Base-by-base conservation (phyloP, 2,113 vertebrate genomes). In the Cnemophilus loriae region DNA sequence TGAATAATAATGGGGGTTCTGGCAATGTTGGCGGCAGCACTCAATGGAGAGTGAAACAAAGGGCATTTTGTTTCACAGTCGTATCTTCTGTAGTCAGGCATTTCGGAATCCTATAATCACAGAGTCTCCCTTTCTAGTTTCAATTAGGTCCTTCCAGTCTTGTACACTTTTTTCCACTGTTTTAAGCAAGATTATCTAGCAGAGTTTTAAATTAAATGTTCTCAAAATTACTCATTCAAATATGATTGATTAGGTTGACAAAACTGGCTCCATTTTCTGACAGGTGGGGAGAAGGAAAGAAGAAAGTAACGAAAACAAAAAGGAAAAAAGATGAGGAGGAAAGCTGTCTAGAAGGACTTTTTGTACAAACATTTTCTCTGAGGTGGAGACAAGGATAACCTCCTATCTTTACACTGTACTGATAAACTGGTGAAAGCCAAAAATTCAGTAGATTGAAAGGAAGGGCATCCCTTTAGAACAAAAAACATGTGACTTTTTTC, bases 21-120 rank as follows among this genome's bases (percentile, higher is more conserved):
- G 93, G 84, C 90, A 95, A 21, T 44, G 42, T 22, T 84, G 75
- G 89, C 8, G 0, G 82, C 64, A 94, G 37, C 37, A 68, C 67
- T 92, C 84, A 67, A 21, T 70, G 52, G 39, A 92, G 59, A 95
- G 61, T 68, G 60, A 94, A 91, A 93, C 96, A 97, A 97, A 96
- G 60, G 77, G 22, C 47, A 80, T 96, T 97, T 94, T 94, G 55
- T 95, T 95, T 89, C 39, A 68, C 0, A 0, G 52, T 95, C 89
- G 3, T 96, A 96, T 96, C 95, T 97, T 95, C 69, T 55, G 53
- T 89, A 93, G 93, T 82, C 96, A 96, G 95, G 94, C 77, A 79
- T 96, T 94, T 94, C 94, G 73, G 84, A 97, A 84, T 87, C 65
- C 56, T 87, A 16, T 73, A 75, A 87, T 89, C 56, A 23, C 47